These are phyloP conservation scores for Drosophila nebulosa DNA, from an alignment of 1,140 invertebrate species.

Conservation along the genomic window DNA sequence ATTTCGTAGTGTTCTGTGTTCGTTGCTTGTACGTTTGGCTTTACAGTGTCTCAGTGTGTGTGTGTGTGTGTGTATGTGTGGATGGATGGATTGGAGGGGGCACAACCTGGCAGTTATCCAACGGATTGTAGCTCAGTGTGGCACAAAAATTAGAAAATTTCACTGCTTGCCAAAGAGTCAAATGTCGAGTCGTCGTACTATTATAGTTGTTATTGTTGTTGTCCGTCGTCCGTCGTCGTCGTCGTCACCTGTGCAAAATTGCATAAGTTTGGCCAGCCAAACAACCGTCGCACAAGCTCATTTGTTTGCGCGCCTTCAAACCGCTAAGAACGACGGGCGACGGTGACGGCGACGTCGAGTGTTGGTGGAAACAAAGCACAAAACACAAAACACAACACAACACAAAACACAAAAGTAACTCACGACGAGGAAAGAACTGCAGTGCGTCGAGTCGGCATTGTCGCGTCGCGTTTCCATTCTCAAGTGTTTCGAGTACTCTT, in stretches of 20 bases:
- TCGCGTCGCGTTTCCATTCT: constrained; percentile 12
- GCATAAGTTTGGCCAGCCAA: constrained; percentile 49
- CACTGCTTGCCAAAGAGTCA: constrained; percentile 53
- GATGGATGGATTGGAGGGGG: constrained; percentile 11
- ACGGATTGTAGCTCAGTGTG: constrained; percentile 52
- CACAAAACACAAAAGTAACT: neutral
- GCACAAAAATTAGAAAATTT: constrained; percentile 61
- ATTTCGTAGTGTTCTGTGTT: neutral
- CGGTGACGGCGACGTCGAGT: too few relatives aligned
- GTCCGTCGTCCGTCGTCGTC: neutral
- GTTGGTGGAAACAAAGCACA: neutral
- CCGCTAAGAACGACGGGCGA: neutral
- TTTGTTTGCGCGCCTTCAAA: constrained; percentile 56
- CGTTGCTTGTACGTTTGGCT: neutral
- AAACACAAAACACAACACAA: too few relatives aligned
- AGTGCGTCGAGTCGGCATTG: constrained; percentile 24
- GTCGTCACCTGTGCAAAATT: constrained; percentile 63
- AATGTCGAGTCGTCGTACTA: constrained; percentile 59
- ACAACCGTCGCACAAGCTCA: constrained; percentile 37
- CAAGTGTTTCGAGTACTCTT: constrained; percentile 24
- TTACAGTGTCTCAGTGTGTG: too few relatives aligned
- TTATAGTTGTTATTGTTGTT: neutral
- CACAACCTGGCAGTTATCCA: constrained; percentile 71
- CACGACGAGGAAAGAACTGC: constrained; percentile 14
- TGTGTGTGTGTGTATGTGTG: constrained; percentile 8